Conservation (phyloP, 2,888 invertebrate species). For the Lacanobia oleracea region DNA sequence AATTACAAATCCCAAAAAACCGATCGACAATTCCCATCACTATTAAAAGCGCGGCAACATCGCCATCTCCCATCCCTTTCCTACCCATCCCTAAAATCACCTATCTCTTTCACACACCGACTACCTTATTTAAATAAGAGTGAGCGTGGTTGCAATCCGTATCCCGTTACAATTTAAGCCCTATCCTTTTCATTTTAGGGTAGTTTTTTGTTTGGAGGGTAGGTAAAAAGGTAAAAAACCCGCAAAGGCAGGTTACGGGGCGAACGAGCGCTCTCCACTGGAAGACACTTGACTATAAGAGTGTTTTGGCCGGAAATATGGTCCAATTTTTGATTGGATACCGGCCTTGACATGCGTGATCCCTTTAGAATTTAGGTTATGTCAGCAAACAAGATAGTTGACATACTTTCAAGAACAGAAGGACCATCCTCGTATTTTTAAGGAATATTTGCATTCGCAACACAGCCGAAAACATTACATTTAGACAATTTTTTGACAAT, state of each 20-base stretch:
- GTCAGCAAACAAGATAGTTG: constrained; percentile 34
- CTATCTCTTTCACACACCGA: constrained; percentile 82
- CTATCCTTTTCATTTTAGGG: constrained; percentile 71
- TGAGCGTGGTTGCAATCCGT: constrained; percentile 78
- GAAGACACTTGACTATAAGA: constrained; percentile 83
- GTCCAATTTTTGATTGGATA: constrained; percentile 76
- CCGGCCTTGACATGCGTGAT: constrained; percentile 70
- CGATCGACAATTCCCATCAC: constrained; percentile 76
- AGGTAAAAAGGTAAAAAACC: constrained; percentile 80
- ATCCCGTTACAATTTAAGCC: constrained; percentile 71
- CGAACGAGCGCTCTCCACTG: constrained; percentile 76
- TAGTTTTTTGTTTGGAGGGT: constrained; percentile 62
- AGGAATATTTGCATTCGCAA: too few relatives aligned
- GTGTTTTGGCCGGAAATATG: constrained; percentile 84
- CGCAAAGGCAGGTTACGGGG: constrained; percentile 82
- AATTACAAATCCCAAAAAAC: constrained; percentile 40
- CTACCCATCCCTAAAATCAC: constrained; percentile 75
- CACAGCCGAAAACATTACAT: too few relatives aligned
- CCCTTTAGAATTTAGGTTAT: constrained; percentile 58
- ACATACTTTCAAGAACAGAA: constrained; percentile 13
- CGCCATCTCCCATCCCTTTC: constrained; percentile 79
- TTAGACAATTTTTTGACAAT: too few relatives aligned
- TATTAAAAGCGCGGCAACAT: constrained; percentile 85
- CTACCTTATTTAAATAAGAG: constrained; percentile 90
- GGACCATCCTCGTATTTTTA: neutral